These are phyloP conservation scores for Biston stratarius DNA, from an alignment of 2,888 invertebrate genomes.

Conservation along the genomic window DNA sequence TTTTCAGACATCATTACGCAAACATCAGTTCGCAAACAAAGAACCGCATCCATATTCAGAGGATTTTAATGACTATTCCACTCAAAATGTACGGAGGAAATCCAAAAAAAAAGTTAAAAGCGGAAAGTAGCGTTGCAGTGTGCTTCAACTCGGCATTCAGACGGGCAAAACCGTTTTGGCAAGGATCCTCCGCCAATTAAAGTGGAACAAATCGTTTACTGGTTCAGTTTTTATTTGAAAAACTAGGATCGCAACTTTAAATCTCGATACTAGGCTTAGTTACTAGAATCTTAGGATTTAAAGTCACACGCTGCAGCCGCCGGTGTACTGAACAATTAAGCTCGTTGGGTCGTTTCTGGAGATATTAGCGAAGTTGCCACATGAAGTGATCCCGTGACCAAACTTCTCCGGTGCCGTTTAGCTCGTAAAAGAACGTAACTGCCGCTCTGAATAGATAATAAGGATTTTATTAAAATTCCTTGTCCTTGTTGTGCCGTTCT, in stretches of 20 bases:
- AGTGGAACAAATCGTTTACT: conserved; percentile 20
- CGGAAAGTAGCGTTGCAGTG: conserved; percentile 21
- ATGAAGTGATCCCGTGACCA: conserved; percentile 64
- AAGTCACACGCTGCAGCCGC: conserved; percentile 49
- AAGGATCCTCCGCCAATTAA: conserved; percentile 29
- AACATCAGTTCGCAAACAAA: conserved; percentile 25
- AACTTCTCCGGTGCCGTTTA: conserved; percentile 68
- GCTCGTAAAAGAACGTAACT: conserved; percentile 81
- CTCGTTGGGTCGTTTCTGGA: conserved; percentile 62
- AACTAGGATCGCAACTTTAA: conserved; percentile 25
- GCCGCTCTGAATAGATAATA: conserved; percentile 82
- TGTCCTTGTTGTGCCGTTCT: conserved; percentile 78
- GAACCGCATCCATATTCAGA: conserved; percentile 32
- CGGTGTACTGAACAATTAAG: conserved; percentile 66
- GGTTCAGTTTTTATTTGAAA: conserved; percentile 22
- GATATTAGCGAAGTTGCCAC: conserved; percentile 73
- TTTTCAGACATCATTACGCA: conserved; percentile 22
- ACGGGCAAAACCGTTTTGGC: conserved; percentile 28
- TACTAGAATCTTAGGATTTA: conserved; percentile 24
- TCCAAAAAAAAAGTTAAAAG: conserved; percentile 26
- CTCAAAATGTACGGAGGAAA: conserved; percentile 21
- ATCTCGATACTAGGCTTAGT: conserved; percentile 25
- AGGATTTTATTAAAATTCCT: conserved; percentile 85
- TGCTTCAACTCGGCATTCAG: conserved; percentile 30
- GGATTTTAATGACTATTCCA: conserved; percentile 27